Base-by-base conservation (phyloP, 2,888 invertebrate genomes). In the Nyleta sp. region DNA sequence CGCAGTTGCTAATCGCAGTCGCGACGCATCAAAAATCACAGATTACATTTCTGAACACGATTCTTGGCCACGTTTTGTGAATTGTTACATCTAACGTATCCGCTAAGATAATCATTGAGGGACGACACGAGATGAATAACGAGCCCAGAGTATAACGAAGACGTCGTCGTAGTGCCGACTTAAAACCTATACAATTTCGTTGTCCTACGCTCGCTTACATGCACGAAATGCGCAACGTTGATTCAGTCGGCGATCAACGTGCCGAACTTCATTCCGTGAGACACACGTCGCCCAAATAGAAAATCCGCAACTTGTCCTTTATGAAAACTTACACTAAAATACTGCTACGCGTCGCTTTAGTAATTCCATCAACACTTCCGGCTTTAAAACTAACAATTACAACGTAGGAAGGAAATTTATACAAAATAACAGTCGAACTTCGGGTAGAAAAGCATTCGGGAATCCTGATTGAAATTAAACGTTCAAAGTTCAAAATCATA, bases 41-140 rank as follows among this genome's bases (percentile, higher is more conserved):
- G 71, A 71, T 71, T 71, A 50, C 42, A 53, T 62, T 52, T 68
- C 67, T 57, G 67, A 68, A 68, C 48, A 68, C 65, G 65, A 53
- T 52, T 52, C 40, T 64, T 67, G 55, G 65, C 44, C 65, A 53
- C 65, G 44, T 53, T 35, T 57, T 48, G 38, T 44, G 7, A 46
- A 55, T 55, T 68, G 20, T 55, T 65, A 22, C 35, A 11, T 46
- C 67, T 68, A 55, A 68, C 24, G 24, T 68, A 35, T 22, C 20
- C 15, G 10, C 55, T 55, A 24, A 57, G 33, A 28, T 57, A 55
- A 31, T 46, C 53, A 35, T 31, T 22, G 7, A 22, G 33, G 67
- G 44, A 33, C 46, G 38, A 11, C 33, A 7, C 31, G n/a, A 31
- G 33, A 33, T 42, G 28, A 40, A 60, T 31, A 10, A 18, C 52